These are phyloP conservation scores for Trachops cirrhosus DNA, from an alignment of 2,797 vertebrate genomes.

Conservation along the genomic window DNA sequence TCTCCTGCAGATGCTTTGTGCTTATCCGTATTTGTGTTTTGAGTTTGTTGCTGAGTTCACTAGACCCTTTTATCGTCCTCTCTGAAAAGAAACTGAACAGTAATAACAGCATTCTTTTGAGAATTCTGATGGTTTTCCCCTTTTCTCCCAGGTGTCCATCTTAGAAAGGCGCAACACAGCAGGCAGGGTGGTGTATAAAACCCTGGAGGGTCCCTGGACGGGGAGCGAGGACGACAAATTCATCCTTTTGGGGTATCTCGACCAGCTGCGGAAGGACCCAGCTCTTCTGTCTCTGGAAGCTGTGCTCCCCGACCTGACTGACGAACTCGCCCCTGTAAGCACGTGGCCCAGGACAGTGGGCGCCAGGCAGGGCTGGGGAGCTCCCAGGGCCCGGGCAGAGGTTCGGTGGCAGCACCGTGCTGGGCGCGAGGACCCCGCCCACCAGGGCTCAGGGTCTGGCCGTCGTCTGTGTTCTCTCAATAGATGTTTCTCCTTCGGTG, in stretches of 20 bases:
- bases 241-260: slow-evolving; percentile 89
- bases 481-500: slow-evolving; percentile 95
- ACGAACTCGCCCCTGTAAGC: slow-evolving; percentile 94
- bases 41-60: neutral
- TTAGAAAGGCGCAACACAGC: slow-evolving; percentile 91
- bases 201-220: slow-evolving; percentile 89
- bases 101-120: neutral
- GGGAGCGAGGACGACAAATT: slow-evolving; percentile 92
- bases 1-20: neutral
- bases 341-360: fast-evolving
- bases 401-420: fast-evolving
- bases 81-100: neutral
- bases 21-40: neutral
- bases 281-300: slow-evolving; percentile 90
- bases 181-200: slow-evolving; percentile 89
- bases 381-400: neutral
- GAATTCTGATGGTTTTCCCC: neutral
- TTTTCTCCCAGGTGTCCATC: slow-evolving; percentile 89
- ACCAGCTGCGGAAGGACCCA: slow-evolving; percentile 91
- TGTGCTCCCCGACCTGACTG: slow-evolving; percentile 90
- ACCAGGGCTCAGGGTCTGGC: neutral
- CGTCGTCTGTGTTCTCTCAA: fast-evolving
- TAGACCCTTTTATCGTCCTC: neutral
- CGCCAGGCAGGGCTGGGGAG: fast-evolving
- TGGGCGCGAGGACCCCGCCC: neutral